Evolutionary conservation across 37 sponge, comb jelly and placozoan genomes (phyloP).

Genomic region (Bolinopsis microptera): DNA sequence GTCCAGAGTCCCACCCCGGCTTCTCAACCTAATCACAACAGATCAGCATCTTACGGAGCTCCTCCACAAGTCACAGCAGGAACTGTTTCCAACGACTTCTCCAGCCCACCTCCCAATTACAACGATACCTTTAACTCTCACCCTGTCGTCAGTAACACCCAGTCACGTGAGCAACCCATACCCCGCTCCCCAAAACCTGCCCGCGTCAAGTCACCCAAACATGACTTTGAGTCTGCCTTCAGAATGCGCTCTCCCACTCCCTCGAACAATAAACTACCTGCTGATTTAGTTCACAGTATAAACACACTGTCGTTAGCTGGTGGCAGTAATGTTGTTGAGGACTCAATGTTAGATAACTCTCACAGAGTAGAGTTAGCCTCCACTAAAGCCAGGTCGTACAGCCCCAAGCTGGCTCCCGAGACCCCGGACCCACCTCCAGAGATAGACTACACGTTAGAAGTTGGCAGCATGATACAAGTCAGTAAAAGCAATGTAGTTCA

Average conservation of each 20-base stretch:
- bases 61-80: background rate
- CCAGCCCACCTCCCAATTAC: background rate
- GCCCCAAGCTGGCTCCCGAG: background rate
- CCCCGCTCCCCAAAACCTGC: background rate
- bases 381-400: background rate
- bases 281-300: background rate
- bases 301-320: background rate
- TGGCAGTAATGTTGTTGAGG: background rate
- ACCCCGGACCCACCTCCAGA: conserved; percentile 25
- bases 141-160: background rate
- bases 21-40: background rate
- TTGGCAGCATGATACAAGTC: conserved; percentile 44
- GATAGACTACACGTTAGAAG: background rate
- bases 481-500: background rate
- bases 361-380: background rate
- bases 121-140: background rate
- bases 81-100: background rate
- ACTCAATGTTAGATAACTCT: background rate
- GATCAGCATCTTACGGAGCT: background rate
- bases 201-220: background rate
- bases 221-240: conserved; percentile 5
- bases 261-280: background rate
- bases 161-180: background rate
- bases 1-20: background rate
- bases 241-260: conserved; percentile 18